Conservation (phyloP, 2,113 vertebrate genomes). For the Puffinus mauretanicus region DNA sequence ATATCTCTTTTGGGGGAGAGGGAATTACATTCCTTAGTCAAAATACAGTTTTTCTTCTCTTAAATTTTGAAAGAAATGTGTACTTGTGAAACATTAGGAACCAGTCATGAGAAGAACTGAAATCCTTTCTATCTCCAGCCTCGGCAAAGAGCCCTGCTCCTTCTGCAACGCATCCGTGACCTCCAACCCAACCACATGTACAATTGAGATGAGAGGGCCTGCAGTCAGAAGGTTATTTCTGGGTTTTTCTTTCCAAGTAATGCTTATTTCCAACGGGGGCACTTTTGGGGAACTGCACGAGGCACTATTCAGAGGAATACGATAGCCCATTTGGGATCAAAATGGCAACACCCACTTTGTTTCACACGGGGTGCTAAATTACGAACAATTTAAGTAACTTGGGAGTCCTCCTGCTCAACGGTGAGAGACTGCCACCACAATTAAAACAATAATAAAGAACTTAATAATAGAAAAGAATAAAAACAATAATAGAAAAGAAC, state of each 20-base stretch:
- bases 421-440: not conserved
- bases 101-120: conserved; percentile 33
- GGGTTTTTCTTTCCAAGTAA: not conserved
- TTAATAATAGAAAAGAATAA: too few relatives aligned
- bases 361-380: not conserved
- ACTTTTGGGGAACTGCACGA: not conserved
- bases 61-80: not conserved
- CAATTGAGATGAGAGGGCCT: not conserved
- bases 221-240: not conserved
- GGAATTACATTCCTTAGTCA: conserved; percentile 39
- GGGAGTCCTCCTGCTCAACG: not conserved
- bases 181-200: not conserved
- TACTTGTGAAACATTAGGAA: conserved; percentile 7
- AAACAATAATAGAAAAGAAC: not conserved
- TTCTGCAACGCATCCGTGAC: not conserved
- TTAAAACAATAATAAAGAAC: not conserved
- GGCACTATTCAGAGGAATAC: not conserved
- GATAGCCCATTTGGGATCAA: not conserved
- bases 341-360: not conserved
- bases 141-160: not conserved
- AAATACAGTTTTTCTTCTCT: conserved; percentile 49
- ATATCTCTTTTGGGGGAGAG: conserved; percentile 58
- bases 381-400: not conserved
- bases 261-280: not conserved
- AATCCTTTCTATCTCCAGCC: not conserved